Evolutionary conservation across 37 sponge, comb jelly and placozoan genomes (phyloP).

Genomic region (Axinella damicornis): DNA sequence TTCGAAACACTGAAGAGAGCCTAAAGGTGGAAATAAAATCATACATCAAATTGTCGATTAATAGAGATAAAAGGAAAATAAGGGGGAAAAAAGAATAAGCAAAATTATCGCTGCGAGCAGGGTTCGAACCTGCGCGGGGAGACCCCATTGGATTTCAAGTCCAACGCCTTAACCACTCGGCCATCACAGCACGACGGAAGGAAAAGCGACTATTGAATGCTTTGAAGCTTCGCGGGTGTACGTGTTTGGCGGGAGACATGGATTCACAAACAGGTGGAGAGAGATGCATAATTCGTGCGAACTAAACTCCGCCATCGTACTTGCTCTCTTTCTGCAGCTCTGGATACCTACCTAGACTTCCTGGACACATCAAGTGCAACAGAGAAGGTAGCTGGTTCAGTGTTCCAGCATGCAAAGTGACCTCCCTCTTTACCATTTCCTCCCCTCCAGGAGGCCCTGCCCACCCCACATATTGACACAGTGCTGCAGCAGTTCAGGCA

Average conservation of each 20-base stretch:
- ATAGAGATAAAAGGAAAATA: not conserved
- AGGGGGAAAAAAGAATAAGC: conserved; percentile 27
- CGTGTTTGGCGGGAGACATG: not conserved
- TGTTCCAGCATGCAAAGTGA: no score
- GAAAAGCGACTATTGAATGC: not conserved
- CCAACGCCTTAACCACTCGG: conserved; percentile 99
- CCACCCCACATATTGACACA: conserved; percentile 73
- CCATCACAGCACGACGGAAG: conserved; percentile 99
- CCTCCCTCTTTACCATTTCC: no score
- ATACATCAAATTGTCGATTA: no score
- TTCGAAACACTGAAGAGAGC: no score
- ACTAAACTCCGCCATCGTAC: no score
- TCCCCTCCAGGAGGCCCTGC: conserved; percentile 19
- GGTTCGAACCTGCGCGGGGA: conserved; percentile 99
- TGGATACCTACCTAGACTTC: conserved; percentile 70
- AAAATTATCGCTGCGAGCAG: conserved; percentile 99
- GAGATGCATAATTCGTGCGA: not conserved
- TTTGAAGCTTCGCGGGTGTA: not conserved
- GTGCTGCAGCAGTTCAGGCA: conserved; percentile 37
- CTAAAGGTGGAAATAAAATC: no score
- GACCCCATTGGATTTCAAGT: conserved; percentile 99
- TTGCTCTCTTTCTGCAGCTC: conserved; percentile 11
- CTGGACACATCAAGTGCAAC: conserved; percentile 62
- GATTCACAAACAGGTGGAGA: not conserved
- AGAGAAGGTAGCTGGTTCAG: conserved; percentile 55